phyloP scores from a whole-genome alignment of 2,888 invertebrate genomes.

The Hecatera dysodea region DNA sequence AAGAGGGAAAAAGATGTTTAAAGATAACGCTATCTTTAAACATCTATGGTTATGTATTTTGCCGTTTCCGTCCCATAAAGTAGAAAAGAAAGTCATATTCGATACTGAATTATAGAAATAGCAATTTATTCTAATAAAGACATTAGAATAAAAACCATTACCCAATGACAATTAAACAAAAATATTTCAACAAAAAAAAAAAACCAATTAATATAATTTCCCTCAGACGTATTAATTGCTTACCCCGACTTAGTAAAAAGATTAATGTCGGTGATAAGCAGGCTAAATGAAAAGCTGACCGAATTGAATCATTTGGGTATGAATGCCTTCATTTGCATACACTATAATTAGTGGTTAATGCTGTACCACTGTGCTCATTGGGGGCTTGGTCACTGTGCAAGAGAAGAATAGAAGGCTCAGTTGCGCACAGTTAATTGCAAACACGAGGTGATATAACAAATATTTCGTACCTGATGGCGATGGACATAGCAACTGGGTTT shows the following conservation, averaged over 20 bases:
- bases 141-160: conserved; percentile 30
- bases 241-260: conserved; percentile 71
- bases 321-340: conserved; percentile 86
- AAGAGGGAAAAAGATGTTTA: not conserved
- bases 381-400: conserved; percentile 23
- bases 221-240: conserved; percentile 70
- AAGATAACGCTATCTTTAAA: not conserved
- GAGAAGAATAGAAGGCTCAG: conserved; percentile 32
- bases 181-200: conserved; percentile 45
- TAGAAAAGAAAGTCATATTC: not conserved
- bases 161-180: conserved; percentile 33
- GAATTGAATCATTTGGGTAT: conserved; percentile 88
- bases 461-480: too few relatives aligned
- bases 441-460: too few relatives aligned
- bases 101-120: not conserved
- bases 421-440: not conserved
- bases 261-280: conserved; percentile 80
- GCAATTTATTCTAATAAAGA: too few relatives aligned
- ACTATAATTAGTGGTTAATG: conserved; percentile 85
- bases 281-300: conserved; percentile 82
- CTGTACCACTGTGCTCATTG: conserved; percentile 48
- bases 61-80: not conserved
- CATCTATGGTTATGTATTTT: too few relatives aligned
- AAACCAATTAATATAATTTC: conserved; percentile 56
- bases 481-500: too few relatives aligned